Evolutionary conservation across 2,888 invertebrate species (phyloP), one percentile per base, ranked within the genome.

Genomic region (Ophion obscuratus): DNA sequence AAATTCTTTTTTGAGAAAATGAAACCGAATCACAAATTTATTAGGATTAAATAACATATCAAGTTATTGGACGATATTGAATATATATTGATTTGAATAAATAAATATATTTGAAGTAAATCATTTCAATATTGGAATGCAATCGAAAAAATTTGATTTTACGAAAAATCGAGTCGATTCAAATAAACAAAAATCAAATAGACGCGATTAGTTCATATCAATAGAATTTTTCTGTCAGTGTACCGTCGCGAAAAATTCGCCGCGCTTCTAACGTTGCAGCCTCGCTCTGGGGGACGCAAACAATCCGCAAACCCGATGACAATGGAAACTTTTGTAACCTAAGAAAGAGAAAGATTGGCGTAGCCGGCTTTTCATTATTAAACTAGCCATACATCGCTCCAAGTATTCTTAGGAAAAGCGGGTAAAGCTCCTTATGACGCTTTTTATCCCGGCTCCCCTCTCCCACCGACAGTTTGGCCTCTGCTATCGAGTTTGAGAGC

Each of bases 291-390:
- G 78, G 31, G 89, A 88, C 78, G 90, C 91, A 90, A 92, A 91
- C 91, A 91, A 91, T 91, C 87, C 81, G 83, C 87, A 87, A 87
- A 83, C 82, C 86, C 82, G 84, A 88, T 83, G 87, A 90, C 91
- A 90, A 91, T 91, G 89, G 91, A 70, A 90, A 91, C 90, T 91
- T 91, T 90, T 91, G 91, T 91, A 84, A 87, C 87, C 36, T 77
- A 40, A 64, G 71, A 40, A 68, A 78, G 67, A n/a, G 14, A 17
- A 59, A 71, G 27, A 61, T 62, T 57, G 59, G 64, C 40, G 47
- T 20, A 73, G 31, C 17, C 20, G 17, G 17, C 10, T 74, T 68
- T 86, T 81, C 67, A 83, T 83, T 86, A 83, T 83, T 84, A 67
- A 84, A 61, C 75, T 36, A 10, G 11, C 9, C 59, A 64, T 83